Conservation (phyloP, 2,113 vertebrate genomes). For the Labeo rohita region DNA sequence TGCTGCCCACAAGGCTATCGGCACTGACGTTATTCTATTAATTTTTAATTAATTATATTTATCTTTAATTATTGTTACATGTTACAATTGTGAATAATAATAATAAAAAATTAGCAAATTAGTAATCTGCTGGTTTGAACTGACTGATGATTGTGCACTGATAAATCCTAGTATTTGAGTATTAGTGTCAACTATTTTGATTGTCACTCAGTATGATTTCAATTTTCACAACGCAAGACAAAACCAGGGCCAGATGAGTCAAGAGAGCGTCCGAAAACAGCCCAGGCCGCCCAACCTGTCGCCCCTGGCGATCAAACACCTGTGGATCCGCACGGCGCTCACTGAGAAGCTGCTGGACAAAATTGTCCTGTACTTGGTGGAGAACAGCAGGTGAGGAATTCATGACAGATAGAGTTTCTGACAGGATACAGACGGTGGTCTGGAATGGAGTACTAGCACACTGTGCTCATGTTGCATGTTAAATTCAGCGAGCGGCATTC, state of each 20-base stretch:
- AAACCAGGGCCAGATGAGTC: slow-evolving; percentile 83
- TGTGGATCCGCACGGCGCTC: slow-evolving; percentile 96
- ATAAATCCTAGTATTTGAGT: background rate
- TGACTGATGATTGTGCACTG: background rate
- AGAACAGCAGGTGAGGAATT: slow-evolving; percentile 88
- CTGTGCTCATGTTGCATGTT: background rate
- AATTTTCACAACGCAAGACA: slow-evolving; percentile 78
- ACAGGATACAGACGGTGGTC: background rate
- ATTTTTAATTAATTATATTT: too few relatives aligned
- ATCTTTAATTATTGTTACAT: too few relatives aligned
- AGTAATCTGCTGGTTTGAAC: background rate
- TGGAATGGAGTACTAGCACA: too few relatives aligned
- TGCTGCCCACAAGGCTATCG: too few relatives aligned
- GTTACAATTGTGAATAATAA: background rate
- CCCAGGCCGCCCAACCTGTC: slow-evolving; percentile 84
- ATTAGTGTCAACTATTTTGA: too few relatives aligned
- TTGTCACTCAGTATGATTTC: slow-evolving; percentile 14
- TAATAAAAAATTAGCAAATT: background rate
- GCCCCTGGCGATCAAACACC: slow-evolving; percentile 89
- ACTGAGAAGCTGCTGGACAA: slow-evolving; percentile 97
- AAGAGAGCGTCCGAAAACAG: slow-evolving; percentile 81
- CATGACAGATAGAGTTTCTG: background rate
- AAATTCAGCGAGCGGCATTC: too few relatives aligned
- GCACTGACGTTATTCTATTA: too few relatives aligned
- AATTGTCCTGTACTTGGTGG: slow-evolving; percentile 91